These are phyloP conservation scores for Acanthurus lineatus DNA, from an alignment of 2,797 vertebrate genomes.

Conservation along the genomic window DNA sequence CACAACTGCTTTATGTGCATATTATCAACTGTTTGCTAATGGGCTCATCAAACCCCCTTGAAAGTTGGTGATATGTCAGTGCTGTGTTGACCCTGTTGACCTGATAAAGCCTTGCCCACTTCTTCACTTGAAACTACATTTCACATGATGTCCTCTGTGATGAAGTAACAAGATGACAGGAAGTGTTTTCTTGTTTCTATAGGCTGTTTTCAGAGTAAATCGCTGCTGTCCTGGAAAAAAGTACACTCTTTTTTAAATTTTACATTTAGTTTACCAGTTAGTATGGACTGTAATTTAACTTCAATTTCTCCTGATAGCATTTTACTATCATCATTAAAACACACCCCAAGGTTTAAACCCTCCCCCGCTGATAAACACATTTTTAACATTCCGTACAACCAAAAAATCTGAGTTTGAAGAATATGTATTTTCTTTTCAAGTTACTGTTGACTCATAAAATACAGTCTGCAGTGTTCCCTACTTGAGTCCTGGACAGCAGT, in stretches of 20 bases:
- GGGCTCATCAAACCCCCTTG: background rate
- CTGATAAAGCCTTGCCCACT: background rate
- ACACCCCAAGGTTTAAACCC: background rate
- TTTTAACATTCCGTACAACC: background rate
- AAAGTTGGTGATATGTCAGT: background rate
- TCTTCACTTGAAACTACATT: background rate
- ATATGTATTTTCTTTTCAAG: background rate
- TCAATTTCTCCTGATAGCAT: background rate
- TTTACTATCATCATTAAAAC: background rate
- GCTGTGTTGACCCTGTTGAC: background rate
- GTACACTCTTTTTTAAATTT: background rate
- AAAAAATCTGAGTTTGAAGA: background rate
- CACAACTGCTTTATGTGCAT: background rate
- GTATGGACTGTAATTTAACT: too few relatives aligned
- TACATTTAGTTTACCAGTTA: too few relatives aligned
- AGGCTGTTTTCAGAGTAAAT: background rate
- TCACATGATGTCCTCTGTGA: background rate
- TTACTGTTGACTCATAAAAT: background rate
- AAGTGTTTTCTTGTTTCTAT: background rate
- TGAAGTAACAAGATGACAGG: background rate
- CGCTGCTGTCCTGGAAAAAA: slow-evolving; percentile 18
- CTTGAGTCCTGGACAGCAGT: slow-evolving; percentile 1
- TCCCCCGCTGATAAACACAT: background rate
- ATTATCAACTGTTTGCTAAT: background rate
- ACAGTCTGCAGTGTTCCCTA: background rate